Evolutionary conservation across 2,113 vertebrate genomes (phyloP).

Genomic region (Orcinus orca): DNA sequence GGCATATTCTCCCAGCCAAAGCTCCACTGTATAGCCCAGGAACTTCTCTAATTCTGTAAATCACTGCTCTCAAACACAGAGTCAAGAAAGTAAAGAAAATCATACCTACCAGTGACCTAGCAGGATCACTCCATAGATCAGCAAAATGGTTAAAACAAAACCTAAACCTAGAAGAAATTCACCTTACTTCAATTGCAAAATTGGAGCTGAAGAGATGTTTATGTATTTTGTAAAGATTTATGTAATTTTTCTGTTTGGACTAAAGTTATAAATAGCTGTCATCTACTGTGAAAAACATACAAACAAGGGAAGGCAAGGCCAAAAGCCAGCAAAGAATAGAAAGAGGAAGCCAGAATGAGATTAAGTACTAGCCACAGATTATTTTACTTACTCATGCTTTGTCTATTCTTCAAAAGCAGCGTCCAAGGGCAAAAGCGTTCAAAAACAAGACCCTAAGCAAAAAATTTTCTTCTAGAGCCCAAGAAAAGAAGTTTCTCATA

Average conservation of each 20-base stretch:
- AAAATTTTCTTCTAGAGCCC: neutral
- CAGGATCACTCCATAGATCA: neutral
- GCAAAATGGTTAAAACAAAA: neutral
- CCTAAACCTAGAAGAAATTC: neutral
- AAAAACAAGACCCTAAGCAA: neutral
- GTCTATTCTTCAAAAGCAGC: neutral
- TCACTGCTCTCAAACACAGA: neutral
- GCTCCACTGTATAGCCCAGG: neutral
- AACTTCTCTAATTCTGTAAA: neutral
- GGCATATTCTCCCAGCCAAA: neutral
- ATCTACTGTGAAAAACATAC: conserved; percentile 14
- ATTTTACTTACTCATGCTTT: neutral
- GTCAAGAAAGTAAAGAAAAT: neutral
- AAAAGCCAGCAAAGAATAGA: neutral
- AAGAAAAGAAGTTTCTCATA: neutral
- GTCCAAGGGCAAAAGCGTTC: neutral
- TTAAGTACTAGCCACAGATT: neutral
- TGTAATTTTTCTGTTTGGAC: neutral
- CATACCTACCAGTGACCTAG: neutral
- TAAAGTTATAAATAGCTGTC: conserved; percentile 23
- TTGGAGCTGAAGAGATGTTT: neutral
- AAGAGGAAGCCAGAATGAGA: neutral
- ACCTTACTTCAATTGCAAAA: conserved; percentile 1
- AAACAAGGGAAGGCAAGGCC: neutral
- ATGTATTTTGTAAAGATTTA: neutral